A percentile compares a stretch with the other conserved stretches of the same genome.
phyloP scores from a whole-genome alignment of 2,113 vertebrate species.

The Zosterops hypoxanthus region DNA sequence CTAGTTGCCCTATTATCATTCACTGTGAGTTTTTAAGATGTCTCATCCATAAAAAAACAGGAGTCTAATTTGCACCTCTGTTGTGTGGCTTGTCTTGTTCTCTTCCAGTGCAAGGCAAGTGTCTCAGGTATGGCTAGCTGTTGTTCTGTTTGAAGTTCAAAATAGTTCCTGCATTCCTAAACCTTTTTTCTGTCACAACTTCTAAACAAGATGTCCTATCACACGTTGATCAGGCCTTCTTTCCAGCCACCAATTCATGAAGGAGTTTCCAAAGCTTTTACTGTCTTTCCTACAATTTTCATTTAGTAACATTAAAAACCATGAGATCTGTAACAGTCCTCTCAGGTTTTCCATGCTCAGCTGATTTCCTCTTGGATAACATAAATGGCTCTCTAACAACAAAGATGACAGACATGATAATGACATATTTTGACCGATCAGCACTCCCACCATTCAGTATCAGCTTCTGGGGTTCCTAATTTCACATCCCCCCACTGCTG shows the following conservation, averaged over 20 bases:
- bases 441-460: background rate
- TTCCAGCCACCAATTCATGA: background rate
- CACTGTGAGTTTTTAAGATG: background rate
- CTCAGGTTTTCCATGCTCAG: background rate
- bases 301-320: background rate
- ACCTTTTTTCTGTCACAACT: background rate
- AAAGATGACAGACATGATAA: background rate
- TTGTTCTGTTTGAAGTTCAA: background rate
- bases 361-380: background rate
- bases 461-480: slow-evolving; percentile 2
- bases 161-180: background rate
- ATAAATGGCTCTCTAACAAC: background rate
- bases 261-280: background rate
- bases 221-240: background rate
- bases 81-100: background rate
- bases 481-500: background rate
- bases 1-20: background rate
- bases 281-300: background rate
- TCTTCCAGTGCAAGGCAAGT: background rate
- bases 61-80: background rate
- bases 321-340: background rate
- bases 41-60: background rate
- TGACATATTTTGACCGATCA: background rate
- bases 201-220: background rate
- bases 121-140: background rate